Evolutionary conservation across 2,797 vertebrate species (phyloP).

Genomic region (Linurgus olivaceus): DNA sequence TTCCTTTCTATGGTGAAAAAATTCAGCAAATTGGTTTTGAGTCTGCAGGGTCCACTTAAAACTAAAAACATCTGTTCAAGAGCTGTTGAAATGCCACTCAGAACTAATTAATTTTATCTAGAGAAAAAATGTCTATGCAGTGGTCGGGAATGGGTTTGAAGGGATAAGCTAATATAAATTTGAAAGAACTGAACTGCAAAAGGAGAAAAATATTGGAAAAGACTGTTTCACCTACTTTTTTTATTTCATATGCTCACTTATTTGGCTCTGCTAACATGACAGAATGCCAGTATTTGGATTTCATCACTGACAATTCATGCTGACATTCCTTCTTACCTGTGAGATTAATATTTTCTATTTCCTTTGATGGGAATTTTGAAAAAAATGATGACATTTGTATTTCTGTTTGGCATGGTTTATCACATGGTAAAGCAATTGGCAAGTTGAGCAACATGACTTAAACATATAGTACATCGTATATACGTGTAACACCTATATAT

Average conservation of each 20-base stretch:
- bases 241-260: background rate
- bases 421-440: background rate
- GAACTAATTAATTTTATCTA: background rate
- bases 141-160: background rate
- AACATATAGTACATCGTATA: no score
- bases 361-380: background rate
- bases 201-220: background rate
- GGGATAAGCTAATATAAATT: background rate
- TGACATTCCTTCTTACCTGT: background rate
- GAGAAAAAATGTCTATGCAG: background rate
- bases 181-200: background rate
- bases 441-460: background rate
- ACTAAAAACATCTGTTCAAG: slow-evolving; percentile 30
- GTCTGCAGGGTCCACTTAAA: slow-evolving; percentile 7
- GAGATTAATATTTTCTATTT: background rate
- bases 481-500: no score
- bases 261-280: background rate
- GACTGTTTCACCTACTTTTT: background rate
- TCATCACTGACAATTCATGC: background rate
- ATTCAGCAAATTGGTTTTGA: slow-evolving; percentile 1
- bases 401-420: background rate
- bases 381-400: background rate
- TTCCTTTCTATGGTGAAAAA: background rate
- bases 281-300: background rate
- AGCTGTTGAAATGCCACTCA: slow-evolving; percentile 18